phyloP scores from a whole-genome alignment of 2,113 vertebrate species.

The Tachysurus fulvidraco region DNA sequence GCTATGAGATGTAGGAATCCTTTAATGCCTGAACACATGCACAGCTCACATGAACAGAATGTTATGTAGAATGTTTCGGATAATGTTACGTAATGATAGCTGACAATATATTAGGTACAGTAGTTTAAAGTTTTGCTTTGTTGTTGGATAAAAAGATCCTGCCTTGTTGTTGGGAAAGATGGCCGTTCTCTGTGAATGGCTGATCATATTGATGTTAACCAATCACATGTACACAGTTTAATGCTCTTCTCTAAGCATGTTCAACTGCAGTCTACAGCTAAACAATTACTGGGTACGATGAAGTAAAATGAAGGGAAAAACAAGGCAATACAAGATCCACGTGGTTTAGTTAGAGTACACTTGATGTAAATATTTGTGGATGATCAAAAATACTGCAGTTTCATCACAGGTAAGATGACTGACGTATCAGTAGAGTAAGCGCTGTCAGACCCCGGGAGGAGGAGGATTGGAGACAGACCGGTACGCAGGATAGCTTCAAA shows the following conservation, averaged over 20 bases:
- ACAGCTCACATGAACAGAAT: not conserved
- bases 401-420: too few relatives aligned
- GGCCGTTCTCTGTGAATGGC: too few relatives aligned
- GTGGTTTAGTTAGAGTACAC: too few relatives aligned
- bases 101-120: not conserved
- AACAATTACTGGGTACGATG: not conserved
- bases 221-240: not conserved
- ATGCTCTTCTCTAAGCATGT: not conserved
- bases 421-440: too few relatives aligned
- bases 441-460: too few relatives aligned
- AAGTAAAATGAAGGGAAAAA: not conserved
- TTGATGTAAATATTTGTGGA: too few relatives aligned
- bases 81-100: not conserved
- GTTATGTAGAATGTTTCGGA: not conserved
- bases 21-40: not conserved
- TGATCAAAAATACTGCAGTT: too few relatives aligned
- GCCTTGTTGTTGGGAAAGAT: not conserved
- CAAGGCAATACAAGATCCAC: too few relatives aligned
- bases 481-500: too few relatives aligned
- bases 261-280: not conserved
- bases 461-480: too few relatives aligned
- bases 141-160: not conserved
- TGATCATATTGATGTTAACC: not conserved
- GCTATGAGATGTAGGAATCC: not conserved
- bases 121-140: not conserved